Conservation (phyloP, 1,140 invertebrate genomes). For the Delia radicum region DNA sequence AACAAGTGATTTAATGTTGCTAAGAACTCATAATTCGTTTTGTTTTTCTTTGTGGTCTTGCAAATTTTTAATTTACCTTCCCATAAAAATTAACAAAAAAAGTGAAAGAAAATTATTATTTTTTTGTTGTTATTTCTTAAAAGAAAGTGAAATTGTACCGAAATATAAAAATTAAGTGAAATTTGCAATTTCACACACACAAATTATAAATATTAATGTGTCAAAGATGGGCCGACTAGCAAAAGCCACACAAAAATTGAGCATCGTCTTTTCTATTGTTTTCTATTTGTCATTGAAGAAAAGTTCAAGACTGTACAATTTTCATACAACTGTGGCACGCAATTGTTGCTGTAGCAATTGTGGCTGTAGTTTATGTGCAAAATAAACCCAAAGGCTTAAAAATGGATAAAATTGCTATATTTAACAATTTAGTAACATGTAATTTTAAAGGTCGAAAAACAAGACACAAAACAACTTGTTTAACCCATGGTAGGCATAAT, state of each 20-base stretch:
- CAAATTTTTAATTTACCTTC: background rate
- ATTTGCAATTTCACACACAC: background rate
- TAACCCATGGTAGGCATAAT: too few relatives aligned
- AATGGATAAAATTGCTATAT: too few relatives aligned
- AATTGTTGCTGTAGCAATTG: background rate
- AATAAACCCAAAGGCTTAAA: background rate
- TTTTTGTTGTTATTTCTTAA: background rate
- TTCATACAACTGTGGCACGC: background rate
- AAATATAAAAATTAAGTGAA: background rate
- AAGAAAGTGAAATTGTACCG: background rate
- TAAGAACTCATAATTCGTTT: background rate
- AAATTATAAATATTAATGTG: background rate
- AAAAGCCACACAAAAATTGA: background rate
- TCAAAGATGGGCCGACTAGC: background rate
- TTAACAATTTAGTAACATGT: too few relatives aligned
- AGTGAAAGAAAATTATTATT: background rate
- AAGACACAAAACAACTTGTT: background rate
- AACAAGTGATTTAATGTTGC: background rate
- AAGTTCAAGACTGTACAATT: background rate
- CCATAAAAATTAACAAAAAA: background rate
- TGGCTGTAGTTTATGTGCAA: background rate
- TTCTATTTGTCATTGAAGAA: background rate
- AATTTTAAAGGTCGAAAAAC: background rate
- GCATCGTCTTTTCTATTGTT: background rate
- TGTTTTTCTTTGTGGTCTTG: background rate